These are phyloP conservation scores for Chymomyza amoena DNA, from an alignment of 2,888 invertebrate species.

Conservation along the genomic window DNA sequence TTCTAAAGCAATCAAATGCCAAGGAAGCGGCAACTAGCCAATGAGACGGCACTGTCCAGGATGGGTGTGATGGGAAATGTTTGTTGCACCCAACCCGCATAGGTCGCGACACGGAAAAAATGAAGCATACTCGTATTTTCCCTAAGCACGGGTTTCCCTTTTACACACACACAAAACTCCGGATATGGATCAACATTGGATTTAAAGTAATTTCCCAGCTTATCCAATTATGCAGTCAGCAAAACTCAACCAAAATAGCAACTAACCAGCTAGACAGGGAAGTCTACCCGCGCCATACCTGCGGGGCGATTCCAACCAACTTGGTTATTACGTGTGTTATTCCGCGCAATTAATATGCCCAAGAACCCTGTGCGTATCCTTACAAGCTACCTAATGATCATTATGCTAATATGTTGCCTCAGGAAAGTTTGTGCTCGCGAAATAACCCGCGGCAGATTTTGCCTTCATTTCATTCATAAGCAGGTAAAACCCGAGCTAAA, in stretches of 20 bases:
- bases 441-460: constrained; percentile 43
- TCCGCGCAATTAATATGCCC: constrained; percentile 52
- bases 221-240: constrained; percentile 76
- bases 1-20: constrained; percentile 11
- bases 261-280: constrained; percentile 28
- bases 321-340: constrained; percentile 71
- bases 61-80: constrained; percentile 51
- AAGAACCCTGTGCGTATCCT: constrained; percentile 19
- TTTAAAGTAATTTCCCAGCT: constrained; percentile 70
- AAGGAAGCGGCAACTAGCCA: not conserved
- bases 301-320: constrained; percentile 50
- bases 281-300: constrained; percentile 42
- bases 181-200: constrained; percentile 60
- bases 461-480: constrained; percentile 57
- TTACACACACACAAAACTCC: constrained; percentile 28
- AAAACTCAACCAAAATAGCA: constrained; percentile 60
- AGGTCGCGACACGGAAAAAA: constrained; percentile 25
- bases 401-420: constrained; percentile 33
- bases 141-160: constrained; percentile 61
- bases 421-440: constrained; percentile 46
- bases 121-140: constrained; percentile 53
- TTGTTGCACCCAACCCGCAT: constrained; percentile 41
- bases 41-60: constrained; percentile 26
- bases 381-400: constrained; percentile 53
- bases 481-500: constrained; percentile 37